Conservation (phyloP, 2,888 invertebrate genomes). For the Hetaerina titia region DNA sequence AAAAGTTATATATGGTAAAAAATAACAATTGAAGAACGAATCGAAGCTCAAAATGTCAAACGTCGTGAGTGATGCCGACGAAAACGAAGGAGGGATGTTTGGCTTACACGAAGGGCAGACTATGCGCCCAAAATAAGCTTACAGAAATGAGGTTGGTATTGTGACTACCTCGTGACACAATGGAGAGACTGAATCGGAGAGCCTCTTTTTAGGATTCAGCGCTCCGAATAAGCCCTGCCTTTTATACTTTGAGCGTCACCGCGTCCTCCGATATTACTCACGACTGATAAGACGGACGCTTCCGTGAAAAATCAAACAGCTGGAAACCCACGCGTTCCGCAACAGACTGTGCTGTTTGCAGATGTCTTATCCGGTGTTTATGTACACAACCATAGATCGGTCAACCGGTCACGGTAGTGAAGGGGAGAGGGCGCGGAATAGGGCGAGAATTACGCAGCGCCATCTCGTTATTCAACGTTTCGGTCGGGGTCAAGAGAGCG, state of each 20-base stretch:
- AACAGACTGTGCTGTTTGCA: constrained; percentile 1
- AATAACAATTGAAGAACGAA: too few species aligned
- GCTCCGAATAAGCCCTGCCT: neutral
- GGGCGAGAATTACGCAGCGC: too few species aligned
- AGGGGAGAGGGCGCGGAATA: too few species aligned
- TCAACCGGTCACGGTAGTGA: neutral
- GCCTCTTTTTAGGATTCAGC: neutral
- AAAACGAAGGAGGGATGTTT: too few species aligned
- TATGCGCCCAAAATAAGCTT: too few species aligned
- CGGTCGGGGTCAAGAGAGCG: neutral
- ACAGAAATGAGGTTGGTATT: neutral
- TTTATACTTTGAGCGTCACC: neutral
- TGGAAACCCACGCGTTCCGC: neutral
- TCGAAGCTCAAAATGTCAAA: too few species aligned
- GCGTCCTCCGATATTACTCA: neutral
- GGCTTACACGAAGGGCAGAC: too few species aligned
- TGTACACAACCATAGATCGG: neutral
- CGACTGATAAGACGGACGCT: neutral
- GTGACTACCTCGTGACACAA: neutral
- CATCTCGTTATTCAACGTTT: neutral
- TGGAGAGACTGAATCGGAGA: neutral
- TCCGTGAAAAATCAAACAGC: neutral
- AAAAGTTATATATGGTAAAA: too few species aligned
- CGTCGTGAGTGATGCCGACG: too few species aligned
- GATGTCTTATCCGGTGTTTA: neutral